A percentile compares a stretch with the other conserved stretches of the same genome.
These are phyloP conservation scores for Didymodactylos carnosus DNA, from an alignment of 2,888 invertebrate species.

Conservation along the genomic window DNA sequence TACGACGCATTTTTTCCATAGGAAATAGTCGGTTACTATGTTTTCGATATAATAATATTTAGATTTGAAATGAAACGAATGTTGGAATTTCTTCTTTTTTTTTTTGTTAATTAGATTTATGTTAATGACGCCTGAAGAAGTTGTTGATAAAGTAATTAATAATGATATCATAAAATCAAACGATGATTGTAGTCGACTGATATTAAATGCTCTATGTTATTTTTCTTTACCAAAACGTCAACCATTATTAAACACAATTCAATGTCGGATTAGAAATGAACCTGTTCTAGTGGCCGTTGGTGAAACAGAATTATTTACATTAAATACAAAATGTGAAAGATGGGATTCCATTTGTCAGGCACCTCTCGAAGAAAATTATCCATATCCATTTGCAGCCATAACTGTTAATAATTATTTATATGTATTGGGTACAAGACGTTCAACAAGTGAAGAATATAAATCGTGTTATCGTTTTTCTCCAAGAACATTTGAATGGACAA, in stretches of 20 bases:
- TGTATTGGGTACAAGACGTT: not conserved
- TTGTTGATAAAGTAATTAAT: not conserved
- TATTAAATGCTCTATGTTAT: not conserved
- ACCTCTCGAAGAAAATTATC: conserved; percentile 2
- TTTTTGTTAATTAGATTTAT: not conserved
- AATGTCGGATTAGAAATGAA: not conserved
- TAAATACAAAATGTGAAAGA: not conserved
- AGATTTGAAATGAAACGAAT: too few relatives aligned
- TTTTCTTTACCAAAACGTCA: not conserved
- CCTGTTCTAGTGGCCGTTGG: not conserved
- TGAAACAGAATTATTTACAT: not conserved
- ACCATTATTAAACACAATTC: not conserved
- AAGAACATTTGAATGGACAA: not conserved
- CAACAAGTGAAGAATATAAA: not conserved
- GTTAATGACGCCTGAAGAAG: not conserved
- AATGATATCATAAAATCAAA: not conserved
- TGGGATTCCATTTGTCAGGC: not conserved
- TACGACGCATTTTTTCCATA: too few relatives aligned
- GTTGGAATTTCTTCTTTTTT: too few relatives aligned
- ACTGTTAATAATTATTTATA: not conserved
- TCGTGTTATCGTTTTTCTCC: not conserved
- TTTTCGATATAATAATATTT: too few relatives aligned
- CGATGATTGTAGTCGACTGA: not conserved
- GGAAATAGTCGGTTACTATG: too few relatives aligned
- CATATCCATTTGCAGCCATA: not conserved